A percentile compares a stretch with the other conserved stretches of the same genome.
Evolutionary conservation across 1,140 invertebrate species (phyloP).

Genomic region (Macrotrachela quadricornifera): DNA sequence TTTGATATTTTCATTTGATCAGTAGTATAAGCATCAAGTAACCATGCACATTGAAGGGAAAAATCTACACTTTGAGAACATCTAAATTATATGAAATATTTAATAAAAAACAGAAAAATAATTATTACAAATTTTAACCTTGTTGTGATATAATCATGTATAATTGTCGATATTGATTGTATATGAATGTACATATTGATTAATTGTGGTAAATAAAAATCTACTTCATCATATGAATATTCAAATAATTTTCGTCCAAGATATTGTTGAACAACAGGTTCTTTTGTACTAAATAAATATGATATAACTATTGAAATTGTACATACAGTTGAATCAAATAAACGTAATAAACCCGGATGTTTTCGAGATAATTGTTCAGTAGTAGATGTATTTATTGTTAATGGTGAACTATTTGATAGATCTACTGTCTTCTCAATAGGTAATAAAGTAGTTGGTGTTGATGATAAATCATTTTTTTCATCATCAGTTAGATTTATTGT

Average conservation of each 20-base stretch:
- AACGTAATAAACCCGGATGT: slow-evolving; percentile 48
- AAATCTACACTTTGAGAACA: slow-evolving; percentile 82
- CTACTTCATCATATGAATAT: slow-evolving; percentile 68
- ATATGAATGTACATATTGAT: slow-evolving; percentile 96
- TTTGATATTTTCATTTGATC: neutral
- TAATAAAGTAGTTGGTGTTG: too few species aligned
- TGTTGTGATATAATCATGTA: too few species aligned
- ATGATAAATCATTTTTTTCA: too few species aligned
- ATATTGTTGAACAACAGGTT: slow-evolving; percentile 83
- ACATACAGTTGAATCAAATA: slow-evolving; percentile 88
- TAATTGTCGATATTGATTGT: neutral
- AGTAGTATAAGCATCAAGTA: slow-evolving; percentile 59
- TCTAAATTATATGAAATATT: slow-evolving; percentile 36
- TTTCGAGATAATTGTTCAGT: slow-evolving; percentile 11
- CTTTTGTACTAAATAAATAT: slow-evolving; percentile 93
- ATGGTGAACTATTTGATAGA: too few species aligned
- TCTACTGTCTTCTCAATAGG: too few species aligned
- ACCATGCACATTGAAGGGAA: slow-evolving; percentile 77
- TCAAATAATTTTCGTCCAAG: slow-evolving; percentile 77
- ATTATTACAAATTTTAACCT: neutral
- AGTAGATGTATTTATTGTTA: neutral
- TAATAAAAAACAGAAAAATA: neutral
- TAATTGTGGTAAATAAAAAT: slow-evolving; percentile 90
- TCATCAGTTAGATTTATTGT: too few species aligned
- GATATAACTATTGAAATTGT: slow-evolving; percentile 91